A percentile compares a stretch with the other conserved stretches of the same genome.
phyloP scores from a whole-genome alignment of 2,888 invertebrate species.

The Drosophila stalkeri region DNA sequence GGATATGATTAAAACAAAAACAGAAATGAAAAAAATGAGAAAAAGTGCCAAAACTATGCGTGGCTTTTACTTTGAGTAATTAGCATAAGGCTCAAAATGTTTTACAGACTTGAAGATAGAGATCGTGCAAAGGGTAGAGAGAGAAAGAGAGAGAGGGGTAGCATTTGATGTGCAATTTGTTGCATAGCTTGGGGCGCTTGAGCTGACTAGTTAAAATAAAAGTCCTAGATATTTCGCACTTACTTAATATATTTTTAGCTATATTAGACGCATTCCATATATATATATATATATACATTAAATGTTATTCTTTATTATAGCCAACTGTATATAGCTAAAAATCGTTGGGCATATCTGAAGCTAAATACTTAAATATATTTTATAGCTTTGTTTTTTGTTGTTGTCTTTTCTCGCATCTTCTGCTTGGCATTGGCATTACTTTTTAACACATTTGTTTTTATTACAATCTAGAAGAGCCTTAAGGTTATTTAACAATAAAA shows the following conservation, averaged over 20 bases:
- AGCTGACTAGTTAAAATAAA: not conserved
- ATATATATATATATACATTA: not conserved
- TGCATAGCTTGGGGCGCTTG: not conserved
- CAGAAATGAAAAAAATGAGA: not conserved
- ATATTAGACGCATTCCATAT: not conserved
- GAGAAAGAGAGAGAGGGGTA: not conserved
- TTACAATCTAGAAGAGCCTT: not conserved
- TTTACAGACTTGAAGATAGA: too few relatives aligned
- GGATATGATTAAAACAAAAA: constrained; percentile 64
- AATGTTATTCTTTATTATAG: constrained; percentile 4
- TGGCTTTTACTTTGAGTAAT: constrained; percentile 3
- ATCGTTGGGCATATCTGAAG: not conserved
- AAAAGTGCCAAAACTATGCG: constrained; percentile 10
- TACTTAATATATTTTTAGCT: not conserved
- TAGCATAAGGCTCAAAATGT: not conserved
- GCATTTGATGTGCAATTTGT: not conserved
- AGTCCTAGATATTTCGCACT: not conserved
- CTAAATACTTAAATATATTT: not conserved
- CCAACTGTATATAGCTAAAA: constrained; percentile 6
- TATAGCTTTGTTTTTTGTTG: not conserved
- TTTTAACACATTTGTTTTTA: not conserved
- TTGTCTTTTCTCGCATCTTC: not conserved
- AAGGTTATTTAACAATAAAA: not conserved
- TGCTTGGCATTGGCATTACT: not conserved
- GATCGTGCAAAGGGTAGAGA: not conserved